phyloP scores from a whole-genome alignment of 2,113 vertebrate genomes.

The Cryptomyrus ogoouensis region DNA sequence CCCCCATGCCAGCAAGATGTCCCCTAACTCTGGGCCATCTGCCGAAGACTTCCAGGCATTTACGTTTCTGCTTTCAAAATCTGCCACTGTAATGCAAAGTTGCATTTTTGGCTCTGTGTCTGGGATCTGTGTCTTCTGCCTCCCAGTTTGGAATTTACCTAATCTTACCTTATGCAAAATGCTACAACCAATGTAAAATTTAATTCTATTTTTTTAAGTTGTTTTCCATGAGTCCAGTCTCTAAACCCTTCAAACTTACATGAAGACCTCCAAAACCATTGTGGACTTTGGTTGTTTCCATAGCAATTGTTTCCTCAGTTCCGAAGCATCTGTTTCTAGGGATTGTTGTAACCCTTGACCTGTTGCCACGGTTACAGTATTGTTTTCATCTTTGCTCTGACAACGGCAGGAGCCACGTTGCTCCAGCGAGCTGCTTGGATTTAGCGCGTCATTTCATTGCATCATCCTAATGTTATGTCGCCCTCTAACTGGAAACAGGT shows the following conservation, averaged over 20 bases:
- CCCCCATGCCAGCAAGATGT: neutral
- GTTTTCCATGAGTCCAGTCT: neutral
- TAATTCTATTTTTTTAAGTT: neutral
- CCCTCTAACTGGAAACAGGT: neutral
- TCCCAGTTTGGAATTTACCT: neutral
- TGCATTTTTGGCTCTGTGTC: neutral
- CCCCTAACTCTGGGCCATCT: neutral
- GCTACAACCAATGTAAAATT: neutral
- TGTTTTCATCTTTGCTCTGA: neutral
- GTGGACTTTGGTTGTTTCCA: slow-evolving; percentile 38
- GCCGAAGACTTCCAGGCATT: neutral
- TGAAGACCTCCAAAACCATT: slow-evolving; percentile 12
- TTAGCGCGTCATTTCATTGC: slow-evolving; percentile 6
- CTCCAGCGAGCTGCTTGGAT: neutral
- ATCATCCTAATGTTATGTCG: neutral
- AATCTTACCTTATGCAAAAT: neutral
- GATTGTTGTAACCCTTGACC: slow-evolving; percentile 16
- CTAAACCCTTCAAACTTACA: neutral
- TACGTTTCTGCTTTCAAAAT: neutral
- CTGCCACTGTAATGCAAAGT: neutral
- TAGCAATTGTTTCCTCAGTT: slow-evolving; percentile 27
- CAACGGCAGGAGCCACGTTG: neutral
- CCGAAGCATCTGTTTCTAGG: slow-evolving; percentile 17
- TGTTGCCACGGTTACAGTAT: slow-evolving; percentile 32
- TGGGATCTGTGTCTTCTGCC: neutral